Evolutionary conservation across 2,888 invertebrate genomes (phyloP), one percentile per base, ranked within the genome.

Genomic region (Hypselothyrea guttata): DNA sequence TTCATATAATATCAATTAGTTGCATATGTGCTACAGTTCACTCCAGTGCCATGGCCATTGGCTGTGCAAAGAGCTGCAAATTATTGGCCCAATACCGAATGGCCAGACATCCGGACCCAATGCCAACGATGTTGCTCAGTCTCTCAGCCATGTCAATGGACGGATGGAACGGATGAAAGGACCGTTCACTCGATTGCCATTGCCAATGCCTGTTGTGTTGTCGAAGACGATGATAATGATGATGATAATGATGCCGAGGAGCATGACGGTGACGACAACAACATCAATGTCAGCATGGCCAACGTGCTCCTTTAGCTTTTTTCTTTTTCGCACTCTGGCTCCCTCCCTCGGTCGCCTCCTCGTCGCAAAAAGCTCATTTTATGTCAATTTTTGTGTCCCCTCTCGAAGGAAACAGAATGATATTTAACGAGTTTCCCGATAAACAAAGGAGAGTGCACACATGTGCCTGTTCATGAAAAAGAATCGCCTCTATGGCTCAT

Each of bases 1-100:
- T 79, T 73, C 76, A 85, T 79, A 81, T 79, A 83, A 85, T 73
- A 81, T 85, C 77, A 85, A 81, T 81, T 85, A 81, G 84, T 68
- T 76, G 66, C 76, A 85, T 76, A 68, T 83, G 86, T 61, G 65
- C 48, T 45, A 41, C 51, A 28, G 33, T 9, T 2, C 9, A n/a
- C 2, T 7, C 28, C 28, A 31, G 31, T 22, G 22, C 5, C 22
- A 5, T 22, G 22, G 22, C 41, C 58, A 34, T 35, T 30, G 41
- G 27, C 56, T 34, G 41, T 53, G 56, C 61, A 31, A 58, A 33
- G 11, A 57, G 47, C 75, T 77, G 78, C 46, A 67, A 81, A 73
- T 73, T 73, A 77, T 77, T 77, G 82, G 56, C 54, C 22, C 57
- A 60, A 47, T 51, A 42, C 31, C 48, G 44, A 57, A 37, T 58